Evolutionary conservation across 1,140 invertebrate genomes (phyloP).

Genomic region (Cyclina sinensis): DNA sequence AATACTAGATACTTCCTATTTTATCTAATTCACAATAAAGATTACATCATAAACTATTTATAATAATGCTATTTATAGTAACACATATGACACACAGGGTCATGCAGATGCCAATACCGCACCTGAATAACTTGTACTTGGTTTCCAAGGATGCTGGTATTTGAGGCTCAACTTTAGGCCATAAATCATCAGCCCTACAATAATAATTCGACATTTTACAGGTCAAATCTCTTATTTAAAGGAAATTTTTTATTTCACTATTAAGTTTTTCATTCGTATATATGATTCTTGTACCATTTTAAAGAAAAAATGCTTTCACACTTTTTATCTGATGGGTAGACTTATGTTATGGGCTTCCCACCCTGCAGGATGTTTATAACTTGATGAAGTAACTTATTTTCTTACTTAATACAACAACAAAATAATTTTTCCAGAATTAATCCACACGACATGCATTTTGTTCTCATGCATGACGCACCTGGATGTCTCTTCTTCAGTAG

Average conservation of each 20-base stretch:
- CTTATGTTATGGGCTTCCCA: no score
- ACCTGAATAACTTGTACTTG: conserved; percentile 76
- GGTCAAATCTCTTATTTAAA: no score
- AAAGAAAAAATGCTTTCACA: no score
- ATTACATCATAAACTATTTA: not conserved
- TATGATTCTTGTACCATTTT: no score
- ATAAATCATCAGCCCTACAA: conserved; percentile 61
- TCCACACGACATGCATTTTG: conserved; percentile 50
- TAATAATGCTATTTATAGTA: conserved; percentile 44
- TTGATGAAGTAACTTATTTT: no score
- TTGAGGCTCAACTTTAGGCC: conserved; percentile 69
- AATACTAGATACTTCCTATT: not conserved
- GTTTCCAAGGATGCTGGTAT: conserved; percentile 73
- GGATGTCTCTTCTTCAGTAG: conserved; percentile 71
- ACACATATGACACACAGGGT: conserved; percentile 32
- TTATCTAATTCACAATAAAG: not conserved
- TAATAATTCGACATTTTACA: not conserved
- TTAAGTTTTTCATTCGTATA: no score
- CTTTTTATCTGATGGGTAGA: no score
- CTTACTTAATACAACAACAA: no score
- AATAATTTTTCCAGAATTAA: no score
- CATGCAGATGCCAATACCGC: conserved; percentile 64
- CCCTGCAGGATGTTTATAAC: no score
- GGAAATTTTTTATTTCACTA: no score
- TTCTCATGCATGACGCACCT: conserved; percentile 64